Conservation (phyloP, 2,888 invertebrate genomes). For the Diplazon laetatorius region DNA sequence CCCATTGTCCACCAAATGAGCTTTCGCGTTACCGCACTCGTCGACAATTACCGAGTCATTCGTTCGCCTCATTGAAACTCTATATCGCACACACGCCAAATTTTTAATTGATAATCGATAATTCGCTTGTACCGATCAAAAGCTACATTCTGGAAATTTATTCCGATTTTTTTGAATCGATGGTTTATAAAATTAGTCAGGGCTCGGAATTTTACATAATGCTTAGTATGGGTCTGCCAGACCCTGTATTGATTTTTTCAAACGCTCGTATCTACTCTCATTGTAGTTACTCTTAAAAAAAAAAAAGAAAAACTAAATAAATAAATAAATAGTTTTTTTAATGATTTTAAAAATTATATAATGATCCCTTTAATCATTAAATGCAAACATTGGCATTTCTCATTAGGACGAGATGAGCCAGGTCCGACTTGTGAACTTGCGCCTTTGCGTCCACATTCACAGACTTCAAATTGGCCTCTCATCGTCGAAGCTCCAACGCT, state of each 20-base stretch:
- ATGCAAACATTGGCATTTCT: not conserved
- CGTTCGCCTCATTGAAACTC: not conserved
- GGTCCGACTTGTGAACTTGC: not conserved
- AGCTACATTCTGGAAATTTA: no score
- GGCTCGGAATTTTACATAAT: no score
- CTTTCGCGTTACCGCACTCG: constrained; percentile 1
- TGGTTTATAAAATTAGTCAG: no score
- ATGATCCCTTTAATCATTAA: not conserved
- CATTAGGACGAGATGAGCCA: not conserved
- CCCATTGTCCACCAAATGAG: not conserved
- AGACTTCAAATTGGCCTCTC: constrained; percentile 65
- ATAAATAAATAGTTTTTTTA: not conserved
- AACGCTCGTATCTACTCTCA: no score
- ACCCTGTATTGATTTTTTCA: no score
- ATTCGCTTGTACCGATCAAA: not conserved
- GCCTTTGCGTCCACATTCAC: not conserved
- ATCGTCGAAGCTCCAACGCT: constrained; percentile 66
- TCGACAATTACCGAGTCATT: not conserved
- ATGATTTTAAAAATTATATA: not conserved
- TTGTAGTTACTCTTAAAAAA: no score
- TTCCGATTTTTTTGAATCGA: no score
- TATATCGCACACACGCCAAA: not conserved
- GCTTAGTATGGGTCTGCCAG: no score
- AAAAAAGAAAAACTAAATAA: no score
- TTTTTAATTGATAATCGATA: not conserved